A percentile compares a stretch with the other conserved stretches of the same genome.
These are phyloP conservation scores for Cavia aperea DNA, from an alignment of 2,113 vertebrate species.

Conservation along the genomic window DNA sequence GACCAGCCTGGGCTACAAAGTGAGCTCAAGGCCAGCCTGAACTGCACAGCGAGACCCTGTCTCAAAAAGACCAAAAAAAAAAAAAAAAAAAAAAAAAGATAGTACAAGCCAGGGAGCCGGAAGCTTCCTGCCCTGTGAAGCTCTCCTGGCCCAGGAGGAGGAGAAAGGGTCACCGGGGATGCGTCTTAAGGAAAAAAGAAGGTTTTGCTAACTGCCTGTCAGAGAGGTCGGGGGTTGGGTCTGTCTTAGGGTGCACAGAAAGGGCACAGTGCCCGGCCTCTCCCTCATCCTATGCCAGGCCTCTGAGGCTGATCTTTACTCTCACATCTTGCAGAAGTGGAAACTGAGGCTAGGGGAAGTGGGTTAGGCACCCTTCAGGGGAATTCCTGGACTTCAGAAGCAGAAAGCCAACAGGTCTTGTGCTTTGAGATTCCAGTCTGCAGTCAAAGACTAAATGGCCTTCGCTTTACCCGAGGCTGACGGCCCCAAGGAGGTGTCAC, in stretches of 20 bases:
- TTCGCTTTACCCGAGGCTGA: background rate
- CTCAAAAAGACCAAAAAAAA: too few relatives aligned
- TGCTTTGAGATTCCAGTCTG: background rate
- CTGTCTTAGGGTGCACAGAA: background rate
- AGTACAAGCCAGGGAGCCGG: background rate
- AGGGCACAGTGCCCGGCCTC: rapidly evolving
- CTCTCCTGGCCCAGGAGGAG: background rate
- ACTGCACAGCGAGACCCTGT: too few relatives aligned
- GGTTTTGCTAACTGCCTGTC: background rate
- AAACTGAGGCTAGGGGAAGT: background rate
- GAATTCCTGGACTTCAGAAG: background rate
- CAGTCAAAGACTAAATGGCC: background rate
- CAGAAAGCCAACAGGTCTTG: background rate
- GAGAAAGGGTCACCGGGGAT: background rate
- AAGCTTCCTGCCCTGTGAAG: background rate
- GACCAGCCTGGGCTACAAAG: too few relatives aligned
- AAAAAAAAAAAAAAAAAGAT: too few relatives aligned
- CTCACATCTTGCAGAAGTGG: background rate
- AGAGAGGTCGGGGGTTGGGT: background rate
- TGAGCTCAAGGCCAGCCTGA: too few relatives aligned
- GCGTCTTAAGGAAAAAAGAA: too few relatives aligned
- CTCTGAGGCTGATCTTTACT: rapidly evolving
- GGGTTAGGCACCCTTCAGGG: rapidly evolving
- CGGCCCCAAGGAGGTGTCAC: too few relatives aligned
- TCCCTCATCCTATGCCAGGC: background rate